Evolutionary conservation across 2,113 vertebrate genomes (phyloP), one percentile per base, ranked within the genome.

Genomic region (Prochilodus magdalenae): DNA sequence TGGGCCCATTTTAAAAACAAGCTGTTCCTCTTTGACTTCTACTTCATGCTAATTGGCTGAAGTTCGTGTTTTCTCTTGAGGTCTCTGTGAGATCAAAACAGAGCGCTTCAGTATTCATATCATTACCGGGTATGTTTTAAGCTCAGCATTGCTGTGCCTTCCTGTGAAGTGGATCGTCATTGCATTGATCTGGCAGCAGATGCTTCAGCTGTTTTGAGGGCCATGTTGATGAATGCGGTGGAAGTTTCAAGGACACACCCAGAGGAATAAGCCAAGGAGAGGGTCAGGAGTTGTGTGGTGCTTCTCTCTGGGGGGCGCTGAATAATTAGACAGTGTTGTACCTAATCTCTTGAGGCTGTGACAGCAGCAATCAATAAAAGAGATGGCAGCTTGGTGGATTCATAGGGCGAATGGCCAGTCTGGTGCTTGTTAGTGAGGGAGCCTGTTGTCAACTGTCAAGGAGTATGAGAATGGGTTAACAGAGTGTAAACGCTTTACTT

Each of bases 211-310:
- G 63, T 84, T 75, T 49, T 71, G 33, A 33, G 60, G 16, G 60
- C 22, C 70, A 33, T 20, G 14, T 59, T 82, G 73, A 83, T 81
- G 63, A 78, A 75, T 73, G 75, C 73, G 5, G 72, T 55, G 55
- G 60, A 59, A 74, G 66, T 86, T 69, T 79, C 85, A 84, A 82
- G 77, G 84, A 71, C 73, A 27, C 30, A 63, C 36, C 22, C 72
- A 70, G 51, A 53, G 40, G 77, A 62, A 11, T 12, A 59, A 53
- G 47, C 24, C 51, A 71, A 13, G 55, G n/a, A 47, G 74, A 74
- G 78, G 33, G 76, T 73, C 76, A 80, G 26, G 15, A 16, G n/a
- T 59, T 10, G 59, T 74, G 15, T 72, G 49, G 69, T 53, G 29
- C 40, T 6, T 74, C 76, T 80, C 63, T 77, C 69, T 72, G 14